Conservation (phyloP, 2,888 invertebrate species). For the Cinara cedri region DNA sequence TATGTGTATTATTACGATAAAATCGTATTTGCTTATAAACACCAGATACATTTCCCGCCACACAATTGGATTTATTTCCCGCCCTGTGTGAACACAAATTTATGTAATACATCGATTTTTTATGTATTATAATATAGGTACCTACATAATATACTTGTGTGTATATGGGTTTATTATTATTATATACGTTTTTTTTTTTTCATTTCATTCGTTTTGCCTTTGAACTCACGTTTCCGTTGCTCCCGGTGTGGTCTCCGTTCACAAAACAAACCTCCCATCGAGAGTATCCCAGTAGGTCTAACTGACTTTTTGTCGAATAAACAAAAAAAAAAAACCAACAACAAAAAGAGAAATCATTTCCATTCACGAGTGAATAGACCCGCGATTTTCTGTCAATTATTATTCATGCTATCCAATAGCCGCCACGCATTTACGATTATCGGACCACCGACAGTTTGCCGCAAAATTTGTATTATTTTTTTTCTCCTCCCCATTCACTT, state of each 20-base stretch:
- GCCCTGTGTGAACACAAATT: background rate
- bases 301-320: constrained; percentile 53
- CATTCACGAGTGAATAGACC: constrained; percentile 46
- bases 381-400: constrained; percentile 54
- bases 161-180: background rate
- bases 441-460: constrained; percentile 52
- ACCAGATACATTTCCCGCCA: background rate
- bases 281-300: constrained; percentile 47
- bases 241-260: constrained; percentile 51
- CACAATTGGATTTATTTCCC: background rate
- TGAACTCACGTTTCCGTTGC: constrained; percentile 43
- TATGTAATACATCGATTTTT: background rate
- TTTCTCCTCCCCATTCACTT: constrained; percentile 31
- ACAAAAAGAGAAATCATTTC: constrained; percentile 49
- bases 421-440: constrained; percentile 23
- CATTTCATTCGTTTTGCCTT: constrained; percentile 31
- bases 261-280: constrained; percentile 57
- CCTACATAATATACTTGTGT: too few species aligned
- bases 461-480: background rate
- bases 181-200: constrained; percentile 9
- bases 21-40: background rate
- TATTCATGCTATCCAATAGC: constrained; percentile 44
- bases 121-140: background rate
- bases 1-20: background rate
- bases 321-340: constrained; percentile 43